phyloP scores from a whole-genome alignment of 2,113 vertebrate genomes.

The Burhinus bistriatus region DNA sequence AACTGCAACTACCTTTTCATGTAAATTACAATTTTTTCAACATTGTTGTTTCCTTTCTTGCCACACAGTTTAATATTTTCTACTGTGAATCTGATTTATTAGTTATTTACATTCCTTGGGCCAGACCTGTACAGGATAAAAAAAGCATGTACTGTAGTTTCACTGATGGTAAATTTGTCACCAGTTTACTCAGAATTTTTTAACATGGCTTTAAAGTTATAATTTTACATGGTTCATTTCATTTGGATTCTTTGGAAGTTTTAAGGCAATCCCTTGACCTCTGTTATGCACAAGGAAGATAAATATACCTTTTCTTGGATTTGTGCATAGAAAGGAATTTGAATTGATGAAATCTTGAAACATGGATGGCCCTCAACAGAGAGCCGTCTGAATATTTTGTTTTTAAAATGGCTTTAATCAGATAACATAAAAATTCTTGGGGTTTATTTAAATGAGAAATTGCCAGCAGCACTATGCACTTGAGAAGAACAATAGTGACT shows the following conservation, averaged over 20 bases:
- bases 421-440: neutral
- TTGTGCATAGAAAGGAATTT: neutral
- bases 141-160: neutral
- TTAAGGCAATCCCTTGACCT: neutral
- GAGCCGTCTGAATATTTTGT: neutral
- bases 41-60: neutral
- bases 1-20: neutral
- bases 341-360: neutral
- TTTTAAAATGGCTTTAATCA: conserved; percentile 7
- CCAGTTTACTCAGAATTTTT: neutral
- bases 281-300: neutral
- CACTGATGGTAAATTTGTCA: neutral
- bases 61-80: neutral
- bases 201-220: neutral
- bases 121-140: neutral
- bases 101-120: neutral
- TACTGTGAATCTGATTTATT: neutral
- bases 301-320: neutral
- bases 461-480: neutral
- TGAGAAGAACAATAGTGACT: neutral
- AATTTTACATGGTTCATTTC: neutral
- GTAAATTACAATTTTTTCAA: neutral
- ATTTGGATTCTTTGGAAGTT: neutral
- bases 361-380: neutral
- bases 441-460: neutral